Conservation (phyloP, 2,113 vertebrate species). For the Brachypteracias leptosomus region DNA sequence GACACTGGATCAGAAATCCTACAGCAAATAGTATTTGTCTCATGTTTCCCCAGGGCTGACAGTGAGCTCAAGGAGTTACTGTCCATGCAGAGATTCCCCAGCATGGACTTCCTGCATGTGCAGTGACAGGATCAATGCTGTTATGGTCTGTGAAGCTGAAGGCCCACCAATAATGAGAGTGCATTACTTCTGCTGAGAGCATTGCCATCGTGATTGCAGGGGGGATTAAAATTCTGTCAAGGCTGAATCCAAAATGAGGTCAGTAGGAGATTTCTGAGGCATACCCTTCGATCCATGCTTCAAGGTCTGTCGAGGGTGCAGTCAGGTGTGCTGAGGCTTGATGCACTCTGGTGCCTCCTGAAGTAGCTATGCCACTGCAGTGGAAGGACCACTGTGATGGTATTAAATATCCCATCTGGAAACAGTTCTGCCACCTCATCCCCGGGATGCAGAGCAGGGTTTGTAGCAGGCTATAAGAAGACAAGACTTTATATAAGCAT, state of each 20-base stretch:
- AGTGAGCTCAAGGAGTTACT: background rate
- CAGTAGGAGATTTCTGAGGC: conserved; percentile 38
- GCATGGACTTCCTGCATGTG: background rate
- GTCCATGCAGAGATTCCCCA: background rate
- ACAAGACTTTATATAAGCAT: background rate
- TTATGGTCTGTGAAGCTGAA: conserved; percentile 47
- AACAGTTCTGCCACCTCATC: background rate
- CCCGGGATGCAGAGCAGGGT: background rate
- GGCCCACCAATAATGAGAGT: conserved; percentile 17
- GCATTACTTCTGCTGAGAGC: conserved; percentile 28
- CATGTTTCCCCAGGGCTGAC: background rate
- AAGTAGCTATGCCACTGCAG: background rate
- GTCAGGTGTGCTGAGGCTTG: background rate
- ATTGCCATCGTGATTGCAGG: background rate
- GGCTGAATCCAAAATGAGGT: conserved; percentile 34
- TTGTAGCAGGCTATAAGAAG: background rate
- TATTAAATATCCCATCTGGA: background rate
- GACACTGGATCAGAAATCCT: background rate
- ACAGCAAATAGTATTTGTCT: background rate
- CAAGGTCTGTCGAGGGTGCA: conserved; percentile 37
- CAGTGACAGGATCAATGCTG: background rate
- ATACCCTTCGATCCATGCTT: conserved; percentile 20
- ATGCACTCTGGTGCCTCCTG: conserved; percentile 17
- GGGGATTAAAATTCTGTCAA: conserved; percentile 36
- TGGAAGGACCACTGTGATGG: background rate